Evolutionary conservation across 2,888 invertebrate genomes (phyloP), one percentile per base, ranked within the genome.

Genomic region (Gastracanthus pulcherrimus): DNA sequence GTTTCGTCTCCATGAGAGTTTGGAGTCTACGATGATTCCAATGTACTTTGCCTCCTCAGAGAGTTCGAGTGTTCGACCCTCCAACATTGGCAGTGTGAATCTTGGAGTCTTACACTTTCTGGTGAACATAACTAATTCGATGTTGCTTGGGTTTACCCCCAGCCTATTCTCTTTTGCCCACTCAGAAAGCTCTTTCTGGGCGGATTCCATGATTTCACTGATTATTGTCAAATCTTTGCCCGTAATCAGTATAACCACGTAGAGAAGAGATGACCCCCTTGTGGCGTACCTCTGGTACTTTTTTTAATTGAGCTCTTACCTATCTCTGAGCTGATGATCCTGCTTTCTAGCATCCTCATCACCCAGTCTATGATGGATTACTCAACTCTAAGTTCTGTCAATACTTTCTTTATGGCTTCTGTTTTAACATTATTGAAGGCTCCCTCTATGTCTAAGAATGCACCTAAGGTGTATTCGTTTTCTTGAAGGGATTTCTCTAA

Each of bases 81-180:
- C 13, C 3, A 72, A 48, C 13, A 2, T 77, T 9, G 64, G 70
- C 19, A 38, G 38, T 6, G 38, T 45, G 26, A 58, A 79, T 1
- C 60, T 41, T 4, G 70, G 70, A 1, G 76, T 19, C 34, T 64
- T 74, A 2, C 64, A 34, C 16, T 19, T 80, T 4, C 60, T 60
- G 4, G 66, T 81, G 51, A 81, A 84, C 0, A 81, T 72, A n/a
- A 82, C 62, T 76, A 82, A 64, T 75, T 78, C 80, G 34, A 79
- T 82, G 48, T 84, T 82, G 4, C 55, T n/a, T n/a, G n/a, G n/a
- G n/a, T n/a, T n/a, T n/a, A n/a, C n/a, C n/a, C n/a, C n/a, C n/a
- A n/a, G n/a, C n/a, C 76, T 48, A 9, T 62, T 51, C 13, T 72
- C 41, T 31, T 41, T 29, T 66, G 70, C 64, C 62, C 75, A 82